A percentile compares a stretch with the other conserved stretches of the same genome.
Evolutionary conservation across 2,797 vertebrate genomes (phyloP).

Genomic region (Aplochiton taeniatus): DNA sequence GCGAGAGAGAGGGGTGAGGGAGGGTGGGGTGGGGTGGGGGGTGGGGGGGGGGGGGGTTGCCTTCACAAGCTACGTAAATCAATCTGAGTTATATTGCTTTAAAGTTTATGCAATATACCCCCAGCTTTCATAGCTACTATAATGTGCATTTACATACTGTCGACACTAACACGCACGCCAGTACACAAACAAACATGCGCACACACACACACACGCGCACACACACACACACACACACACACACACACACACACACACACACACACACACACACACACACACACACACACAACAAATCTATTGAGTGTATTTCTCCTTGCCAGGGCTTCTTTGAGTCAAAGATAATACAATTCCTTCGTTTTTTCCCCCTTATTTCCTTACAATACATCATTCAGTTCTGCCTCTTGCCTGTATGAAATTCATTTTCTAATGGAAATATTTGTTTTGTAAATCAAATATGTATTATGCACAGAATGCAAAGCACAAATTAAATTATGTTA

Average conservation of each 20-base stretch:
- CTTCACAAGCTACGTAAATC: constrained; percentile 74
- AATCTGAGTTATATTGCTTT: constrained; percentile 80
- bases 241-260: constrained; percentile 47
- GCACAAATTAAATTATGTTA: constrained; percentile 99
- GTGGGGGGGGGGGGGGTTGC: neutral
- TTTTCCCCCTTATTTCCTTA: constrained; percentile 99
- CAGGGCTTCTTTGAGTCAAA: constrained; percentile 86
- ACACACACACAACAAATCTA: constrained; percentile 68
- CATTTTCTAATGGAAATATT: constrained; percentile 99
- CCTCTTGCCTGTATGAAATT: constrained; percentile 99
- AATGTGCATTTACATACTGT: constrained; percentile 79
- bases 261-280: constrained; percentile 36
- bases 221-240: constrained; percentile 54
- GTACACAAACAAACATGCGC: constrained; percentile 40
- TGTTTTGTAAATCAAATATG: constrained; percentile 99
- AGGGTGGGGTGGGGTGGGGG: neutral
- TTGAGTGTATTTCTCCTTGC: constrained; percentile 91
- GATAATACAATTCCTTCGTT: constrained; percentile 97
- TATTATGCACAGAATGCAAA: constrained; percentile 99
- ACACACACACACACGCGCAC: constrained; percentile 17
- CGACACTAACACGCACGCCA: constrained; percentile 46
- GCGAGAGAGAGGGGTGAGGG: constrained; percentile 27
- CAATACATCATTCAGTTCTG: constrained; percentile 99
- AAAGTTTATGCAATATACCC: constrained; percentile 81
- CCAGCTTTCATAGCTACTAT: constrained; percentile 74